Conservation (phyloP, 2,888 invertebrate genomes). For the Phyto melanocephala region DNA sequence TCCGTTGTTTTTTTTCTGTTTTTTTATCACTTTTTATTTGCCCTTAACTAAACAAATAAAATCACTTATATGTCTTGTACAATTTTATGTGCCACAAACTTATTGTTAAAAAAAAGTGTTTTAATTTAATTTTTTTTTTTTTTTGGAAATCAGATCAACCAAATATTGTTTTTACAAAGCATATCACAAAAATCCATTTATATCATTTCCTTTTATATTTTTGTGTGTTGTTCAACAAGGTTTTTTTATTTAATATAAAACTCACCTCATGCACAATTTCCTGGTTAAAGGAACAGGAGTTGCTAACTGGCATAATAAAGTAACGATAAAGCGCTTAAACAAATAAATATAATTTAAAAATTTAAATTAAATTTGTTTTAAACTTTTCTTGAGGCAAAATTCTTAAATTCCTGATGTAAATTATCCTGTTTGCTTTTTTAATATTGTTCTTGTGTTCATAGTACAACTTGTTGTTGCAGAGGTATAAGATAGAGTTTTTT, state of each 20-base stretch:
- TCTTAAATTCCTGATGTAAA: too few relatives aligned
- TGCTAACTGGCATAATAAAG: too few relatives aligned
- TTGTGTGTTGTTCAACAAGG: not conserved
- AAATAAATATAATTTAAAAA: too few relatives aligned
- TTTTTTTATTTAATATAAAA: not conserved
- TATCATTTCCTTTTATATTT: not conserved
- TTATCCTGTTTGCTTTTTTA: too few relatives aligned
- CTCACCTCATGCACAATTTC: not conserved
- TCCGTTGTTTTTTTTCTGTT: not conserved
- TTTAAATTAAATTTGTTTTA: too few relatives aligned
- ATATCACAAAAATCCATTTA: constrained; percentile 51
- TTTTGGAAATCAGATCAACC: not conserved
- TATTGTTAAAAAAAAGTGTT: constrained; percentile 4
- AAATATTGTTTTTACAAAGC: too few relatives aligned
- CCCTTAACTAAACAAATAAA: constrained; percentile 38
- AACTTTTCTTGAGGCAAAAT: too few relatives aligned
- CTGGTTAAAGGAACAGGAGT: not conserved
- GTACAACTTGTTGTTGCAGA: too few relatives aligned
- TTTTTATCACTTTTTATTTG: not conserved
- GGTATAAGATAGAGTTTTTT: too few relatives aligned
- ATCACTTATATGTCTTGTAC: constrained; percentile 31
- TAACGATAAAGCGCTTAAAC: too few relatives aligned
- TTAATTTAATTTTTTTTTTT: not conserved
- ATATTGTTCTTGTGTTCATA: too few relatives aligned
- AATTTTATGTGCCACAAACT: not conserved